Percentiles rank a stretch among this genome's conserved stretches.
Conservation (phyloP, 2,888 invertebrate species). For the Phrixothrix hirtus region DNA sequence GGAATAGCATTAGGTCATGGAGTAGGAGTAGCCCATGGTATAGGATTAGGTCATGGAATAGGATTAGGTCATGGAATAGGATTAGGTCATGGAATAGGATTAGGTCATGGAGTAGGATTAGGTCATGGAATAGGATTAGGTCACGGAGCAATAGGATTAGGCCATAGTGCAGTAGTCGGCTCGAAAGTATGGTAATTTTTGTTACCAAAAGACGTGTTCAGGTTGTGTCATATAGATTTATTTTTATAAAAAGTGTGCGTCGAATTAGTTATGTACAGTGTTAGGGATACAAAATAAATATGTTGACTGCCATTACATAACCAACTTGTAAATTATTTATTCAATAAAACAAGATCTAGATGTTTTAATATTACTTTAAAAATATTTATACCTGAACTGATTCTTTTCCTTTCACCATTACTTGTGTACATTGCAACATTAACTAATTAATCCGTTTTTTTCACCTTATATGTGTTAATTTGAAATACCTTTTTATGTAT, state of each 20-base stretch:
- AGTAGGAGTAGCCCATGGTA: slow-evolving; percentile 25
- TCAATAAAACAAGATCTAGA: too few relatives aligned
- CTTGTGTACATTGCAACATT: too few relatives aligned
- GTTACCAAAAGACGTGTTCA: not conserved
- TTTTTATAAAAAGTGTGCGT: slow-evolving; percentile 23
- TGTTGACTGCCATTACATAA: too few relatives aligned
- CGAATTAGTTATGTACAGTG: too few relatives aligned
- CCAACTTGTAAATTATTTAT: too few relatives aligned
- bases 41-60: slow-evolving; percentile 10
- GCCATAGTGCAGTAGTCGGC: slow-evolving; percentile 16
- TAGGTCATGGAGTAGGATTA: slow-evolving; percentile 22
- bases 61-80: slow-evolving; percentile 30
- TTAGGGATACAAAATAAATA: too few relatives aligned
- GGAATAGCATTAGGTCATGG: slow-evolving; percentile 26
- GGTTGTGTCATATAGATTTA: slow-evolving; percentile 15
- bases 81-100: slow-evolving; percentile 18
- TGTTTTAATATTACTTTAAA: too few relatives aligned
- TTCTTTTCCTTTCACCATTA: too few relatives aligned
- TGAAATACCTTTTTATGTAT: too few relatives aligned
- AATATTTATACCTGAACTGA: too few relatives aligned
- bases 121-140: slow-evolving; percentile 30
- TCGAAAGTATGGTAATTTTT: slow-evolving; percentile 14
- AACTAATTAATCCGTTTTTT: too few relatives aligned
- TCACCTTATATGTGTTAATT: too few relatives aligned
- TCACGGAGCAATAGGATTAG: slow-evolving; percentile 22